Conservation (phyloP, 2,888 invertebrate species). For the Lottia scabra region DNA sequence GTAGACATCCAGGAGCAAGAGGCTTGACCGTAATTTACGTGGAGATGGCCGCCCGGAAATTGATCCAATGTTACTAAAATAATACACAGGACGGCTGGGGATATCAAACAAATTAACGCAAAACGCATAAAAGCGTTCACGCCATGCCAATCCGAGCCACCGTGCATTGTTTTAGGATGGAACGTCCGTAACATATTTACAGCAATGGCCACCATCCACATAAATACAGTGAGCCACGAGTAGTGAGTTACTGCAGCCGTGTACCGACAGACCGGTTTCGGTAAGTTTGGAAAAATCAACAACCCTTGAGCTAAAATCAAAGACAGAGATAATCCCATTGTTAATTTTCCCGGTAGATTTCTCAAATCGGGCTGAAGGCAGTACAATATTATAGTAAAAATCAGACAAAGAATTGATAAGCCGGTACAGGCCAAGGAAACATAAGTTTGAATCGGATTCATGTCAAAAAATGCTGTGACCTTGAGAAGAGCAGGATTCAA, state of each 20-base stretch:
- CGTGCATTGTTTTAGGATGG: background rate
- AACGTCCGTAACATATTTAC: constrained; percentile 21
- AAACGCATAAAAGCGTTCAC: background rate
- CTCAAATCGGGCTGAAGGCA: constrained; percentile 11
- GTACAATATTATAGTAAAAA: constrained; percentile 18
- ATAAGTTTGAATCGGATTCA: background rate
- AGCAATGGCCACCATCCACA: constrained; percentile 21
- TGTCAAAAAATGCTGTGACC: background rate
- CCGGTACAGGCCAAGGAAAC: background rate
- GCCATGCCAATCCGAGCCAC: background rate
- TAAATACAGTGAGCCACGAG: constrained; percentile 24
- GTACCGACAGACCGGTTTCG: constrained; percentile 6
- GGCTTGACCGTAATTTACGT: constrained; percentile 14
- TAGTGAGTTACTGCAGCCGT: constrained; percentile 18
- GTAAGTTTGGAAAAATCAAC: constrained; percentile 12
- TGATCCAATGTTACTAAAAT: background rate
- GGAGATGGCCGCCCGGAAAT: background rate
- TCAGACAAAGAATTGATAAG: constrained; percentile 15
- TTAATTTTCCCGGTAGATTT: constrained; percentile 22
- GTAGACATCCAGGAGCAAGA: constrained; percentile 16
- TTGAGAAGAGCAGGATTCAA: too few species aligned
- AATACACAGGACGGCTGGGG: background rate
- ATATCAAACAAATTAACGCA: background rate
- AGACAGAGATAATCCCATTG: constrained; percentile 18
- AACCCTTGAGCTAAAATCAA: constrained; percentile 23